Evolutionary conservation across 2,113 vertebrate genomes (phyloP).

Genomic region (Labrus mixtus): DNA sequence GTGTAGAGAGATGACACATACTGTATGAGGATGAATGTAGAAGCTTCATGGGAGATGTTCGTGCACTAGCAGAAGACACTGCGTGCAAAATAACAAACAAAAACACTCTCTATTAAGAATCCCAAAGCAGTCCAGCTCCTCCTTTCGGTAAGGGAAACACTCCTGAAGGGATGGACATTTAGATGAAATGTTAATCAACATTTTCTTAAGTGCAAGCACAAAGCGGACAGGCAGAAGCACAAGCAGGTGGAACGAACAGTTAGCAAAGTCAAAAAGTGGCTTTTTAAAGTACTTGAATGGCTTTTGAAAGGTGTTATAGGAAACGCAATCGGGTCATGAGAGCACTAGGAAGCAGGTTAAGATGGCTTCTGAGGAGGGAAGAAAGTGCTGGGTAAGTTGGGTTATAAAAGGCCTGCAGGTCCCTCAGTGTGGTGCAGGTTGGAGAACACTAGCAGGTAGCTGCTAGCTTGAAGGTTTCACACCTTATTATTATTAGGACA

Average conservation of each 20-base stretch:
- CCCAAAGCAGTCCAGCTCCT: conserved; percentile 18
- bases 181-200: conserved; percentile 6
- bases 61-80: conserved; percentile 24
- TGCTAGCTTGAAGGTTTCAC: conserved; percentile 30
- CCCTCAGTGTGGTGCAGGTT: conserved; percentile 43
- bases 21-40: conserved; percentile 31
- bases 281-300: conserved; percentile 56
- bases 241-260: conserved; percentile 42
- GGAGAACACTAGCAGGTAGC: conserved; percentile 38
- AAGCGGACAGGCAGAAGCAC: conserved; percentile 28
- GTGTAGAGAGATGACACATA: conserved; percentile 37
- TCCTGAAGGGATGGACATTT: not conserved
- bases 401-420: conserved; percentile 52
- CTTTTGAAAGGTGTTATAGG: conserved; percentile 49
- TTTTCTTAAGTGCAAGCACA: conserved; percentile 28
- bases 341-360: conserved; percentile 15
- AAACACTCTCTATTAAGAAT: conserved; percentile 32
- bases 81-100: conserved; percentile 59
- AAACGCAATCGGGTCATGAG: conserved; percentile 1
- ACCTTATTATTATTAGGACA: conserved; percentile 53
- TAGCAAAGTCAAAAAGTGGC: conserved; percentile 40
- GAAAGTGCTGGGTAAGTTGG: conserved; percentile 25
- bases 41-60: conserved; percentile 19
- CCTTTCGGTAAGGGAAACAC: not conserved
- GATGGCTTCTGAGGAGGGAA: conserved; percentile 30